phyloP scores from a whole-genome alignment of 2,113 vertebrate species.

The Silurus glanis region DNA sequence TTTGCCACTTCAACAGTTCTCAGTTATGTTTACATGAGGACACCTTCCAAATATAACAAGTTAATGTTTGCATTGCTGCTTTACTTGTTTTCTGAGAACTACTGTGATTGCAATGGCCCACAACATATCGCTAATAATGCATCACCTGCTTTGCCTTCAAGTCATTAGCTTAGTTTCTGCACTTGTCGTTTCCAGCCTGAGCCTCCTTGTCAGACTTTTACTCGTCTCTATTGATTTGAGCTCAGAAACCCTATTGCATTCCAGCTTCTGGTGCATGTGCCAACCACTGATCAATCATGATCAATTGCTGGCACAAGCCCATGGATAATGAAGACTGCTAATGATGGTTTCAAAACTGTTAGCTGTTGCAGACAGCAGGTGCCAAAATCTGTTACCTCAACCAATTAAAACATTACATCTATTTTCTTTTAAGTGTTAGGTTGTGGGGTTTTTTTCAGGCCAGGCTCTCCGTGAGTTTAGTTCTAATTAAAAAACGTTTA shows the following conservation, averaged over 20 bases:
- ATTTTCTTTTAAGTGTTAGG: conserved; percentile 66
- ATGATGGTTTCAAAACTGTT: conserved; percentile 60
- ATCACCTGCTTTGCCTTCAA: neutral
- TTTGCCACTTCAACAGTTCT: neutral
- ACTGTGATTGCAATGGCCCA: neutral
- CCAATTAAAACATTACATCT: conserved; percentile 72
- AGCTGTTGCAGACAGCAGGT: conserved; percentile 47
- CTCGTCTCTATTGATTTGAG: conserved; percentile 40
- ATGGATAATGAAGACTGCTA: conserved; percentile 71
- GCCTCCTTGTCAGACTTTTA: conserved; percentile 35
- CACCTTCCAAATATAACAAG: neutral
- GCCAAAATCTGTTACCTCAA: conserved; percentile 67
- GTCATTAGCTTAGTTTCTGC: conserved; percentile 30
- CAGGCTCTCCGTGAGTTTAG: conserved; percentile 65
- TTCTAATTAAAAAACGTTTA: conserved; percentile 73
- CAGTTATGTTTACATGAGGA: neutral
- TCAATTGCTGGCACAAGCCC: conserved; percentile 63
- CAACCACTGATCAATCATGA: conserved; percentile 66
- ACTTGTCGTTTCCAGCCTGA: neutral
- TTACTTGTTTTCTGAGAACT: neutral
- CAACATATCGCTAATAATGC: conserved; percentile 15
- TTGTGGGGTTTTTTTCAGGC: conserved; percentile 54
- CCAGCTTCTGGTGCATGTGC: conserved; percentile 30
- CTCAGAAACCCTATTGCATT: conserved; percentile 38
- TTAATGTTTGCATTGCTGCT: neutral